Evolutionary conservation across 2,888 invertebrate genomes (phyloP).

Genomic region (Chouioia cunea): DNA sequence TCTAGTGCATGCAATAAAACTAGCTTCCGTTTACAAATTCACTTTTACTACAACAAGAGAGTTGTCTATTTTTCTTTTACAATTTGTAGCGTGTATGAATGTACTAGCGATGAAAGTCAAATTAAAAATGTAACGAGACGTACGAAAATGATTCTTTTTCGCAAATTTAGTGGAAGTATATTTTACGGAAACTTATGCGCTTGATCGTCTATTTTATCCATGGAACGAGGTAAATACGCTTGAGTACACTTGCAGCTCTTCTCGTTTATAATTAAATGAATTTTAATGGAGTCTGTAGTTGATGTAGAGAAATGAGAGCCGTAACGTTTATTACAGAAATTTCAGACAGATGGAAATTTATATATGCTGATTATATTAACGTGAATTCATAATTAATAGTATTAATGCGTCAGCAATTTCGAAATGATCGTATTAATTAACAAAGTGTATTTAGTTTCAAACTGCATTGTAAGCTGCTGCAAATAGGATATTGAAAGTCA

Average conservation of each 20-base stretch:
- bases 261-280: conserved; percentile 35
- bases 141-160: no score
- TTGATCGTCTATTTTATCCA: conserved; percentile 19
- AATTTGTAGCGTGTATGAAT: no score
- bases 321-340: conserved; percentile 11
- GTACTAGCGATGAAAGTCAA: no score
- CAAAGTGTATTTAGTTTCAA: not conserved
- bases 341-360: conserved; percentile 20
- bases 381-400: not conserved
- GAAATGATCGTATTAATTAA: not conserved
- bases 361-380: conserved; percentile 5
- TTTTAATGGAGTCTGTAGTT: conserved; percentile 42
- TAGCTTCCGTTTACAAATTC: no score
- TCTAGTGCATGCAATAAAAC: no score
- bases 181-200: conserved; percentile 12
- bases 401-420: not conserved
- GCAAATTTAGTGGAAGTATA: not conserved
- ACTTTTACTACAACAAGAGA: no score
- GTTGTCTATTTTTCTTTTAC: no score
- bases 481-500: no score
- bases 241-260: not conserved
- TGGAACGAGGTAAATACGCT: not conserved
- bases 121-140: no score
- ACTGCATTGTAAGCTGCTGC: no score
- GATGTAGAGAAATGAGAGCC: conserved; percentile 9